These are phyloP conservation scores for Collichthys lucidus DNA, from an alignment of 2,113 vertebrate genomes.

Conservation along the genomic window DNA sequence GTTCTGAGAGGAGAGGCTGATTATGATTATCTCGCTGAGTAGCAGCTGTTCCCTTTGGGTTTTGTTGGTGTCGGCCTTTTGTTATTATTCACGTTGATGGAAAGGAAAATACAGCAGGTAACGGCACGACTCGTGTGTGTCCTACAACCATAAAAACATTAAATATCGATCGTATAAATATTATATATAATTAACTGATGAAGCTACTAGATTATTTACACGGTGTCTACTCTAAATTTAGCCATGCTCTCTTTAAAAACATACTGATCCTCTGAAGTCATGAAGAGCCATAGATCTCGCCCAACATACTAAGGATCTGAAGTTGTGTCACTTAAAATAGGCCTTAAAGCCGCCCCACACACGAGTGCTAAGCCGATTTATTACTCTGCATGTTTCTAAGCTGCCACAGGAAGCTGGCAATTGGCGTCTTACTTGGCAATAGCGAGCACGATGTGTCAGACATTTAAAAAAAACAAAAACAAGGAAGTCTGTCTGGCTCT, in stretches of 20 bases:
- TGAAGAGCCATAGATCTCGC: neutral
- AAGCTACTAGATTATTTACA: neutral
- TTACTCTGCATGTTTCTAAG: slow-evolving; percentile 1
- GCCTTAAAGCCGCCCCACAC: slow-evolving; percentile 2
- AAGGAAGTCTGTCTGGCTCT: slow-evolving; percentile 18
- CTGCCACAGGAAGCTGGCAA: neutral
- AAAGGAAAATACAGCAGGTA: neutral
- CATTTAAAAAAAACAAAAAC: slow-evolving; percentile 2
- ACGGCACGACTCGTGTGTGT: neutral
- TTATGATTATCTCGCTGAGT: neutral
- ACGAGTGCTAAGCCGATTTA: slow-evolving; percentile 16
- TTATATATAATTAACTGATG: neutral
- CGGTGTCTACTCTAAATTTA: neutral
- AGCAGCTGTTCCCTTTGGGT: neutral
- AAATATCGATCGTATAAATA: neutral
- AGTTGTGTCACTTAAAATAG: slow-evolving; percentile 31
- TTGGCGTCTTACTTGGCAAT: neutral
- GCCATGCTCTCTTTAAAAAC: neutral
- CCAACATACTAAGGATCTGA: neutral
- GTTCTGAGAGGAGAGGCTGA: neutral
- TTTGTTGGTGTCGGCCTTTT: neutral
- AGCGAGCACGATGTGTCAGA: neutral
- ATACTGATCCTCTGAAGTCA: slow-evolving; percentile 9
- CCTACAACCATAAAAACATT: neutral
- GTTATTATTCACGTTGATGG: neutral